Base-by-base conservation (phyloP, 2,888 invertebrate genomes). In the Aphodius sticticus region DNA sequence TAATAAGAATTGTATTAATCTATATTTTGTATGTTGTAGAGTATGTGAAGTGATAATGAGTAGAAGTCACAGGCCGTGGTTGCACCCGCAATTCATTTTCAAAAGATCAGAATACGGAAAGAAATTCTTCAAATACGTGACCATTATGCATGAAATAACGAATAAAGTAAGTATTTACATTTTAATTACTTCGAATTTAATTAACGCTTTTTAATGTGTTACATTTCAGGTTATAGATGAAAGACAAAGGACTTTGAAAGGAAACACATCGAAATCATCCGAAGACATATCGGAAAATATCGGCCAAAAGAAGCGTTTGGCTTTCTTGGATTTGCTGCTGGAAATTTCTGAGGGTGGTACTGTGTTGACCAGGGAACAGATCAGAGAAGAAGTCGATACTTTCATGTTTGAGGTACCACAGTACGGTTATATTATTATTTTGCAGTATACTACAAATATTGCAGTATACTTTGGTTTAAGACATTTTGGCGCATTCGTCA, bases 321-420 rank as follows among this genome's bases (percentile, higher is more conserved):
- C 86, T 5, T 87, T 86, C 81, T 82, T 86, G 78, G 86, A 87
- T 80, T 78, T 87, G 35, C 81, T 87, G n/a, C 78, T 86, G 14
- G 85, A 85, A 16, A 84, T 84, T 3, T 83, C 84, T n/a, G 81
- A 84, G 69, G 80, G 81, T 53, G 84, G 83, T 5, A 71, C 69
- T 6, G 79, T 80, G 70, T 81, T 86, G 6, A 84, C 83, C 15
- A 84, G 86, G 78, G 81, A 79, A 37, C 85, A 86, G 53, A 85
- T 87, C 16, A 81, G 87, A 79, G 86, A 87, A 83, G 86, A 87
- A 82, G 86, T 86, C 0, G 87, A 87, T 77, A 87, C 87, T 2
- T 87, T 87, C 78, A 86, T 87, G 86, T 86, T 86, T 82, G 87
- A 86, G 82, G 87, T 86, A 83, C 3, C 26, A 70, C 70, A 69